Percentiles rank a stretch among this genome's conserved stretches.
phyloP scores from a whole-genome alignment of 2,888 invertebrate genomes.

The Lutraria lutraria region DNA sequence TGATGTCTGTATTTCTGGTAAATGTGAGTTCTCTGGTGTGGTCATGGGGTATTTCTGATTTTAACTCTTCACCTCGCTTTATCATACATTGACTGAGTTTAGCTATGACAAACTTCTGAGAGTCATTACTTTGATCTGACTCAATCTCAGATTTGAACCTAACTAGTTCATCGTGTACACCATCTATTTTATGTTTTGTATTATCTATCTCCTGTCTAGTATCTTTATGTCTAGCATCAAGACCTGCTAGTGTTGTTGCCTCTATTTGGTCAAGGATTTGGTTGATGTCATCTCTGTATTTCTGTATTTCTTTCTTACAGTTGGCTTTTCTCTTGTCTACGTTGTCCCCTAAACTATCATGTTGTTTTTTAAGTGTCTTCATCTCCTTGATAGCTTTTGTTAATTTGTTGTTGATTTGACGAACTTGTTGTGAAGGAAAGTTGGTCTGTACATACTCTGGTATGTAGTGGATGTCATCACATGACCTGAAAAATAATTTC shows the following conservation, averaged over 20 bases:
- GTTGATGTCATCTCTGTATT: slow-evolving; percentile 1
- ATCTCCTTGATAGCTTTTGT: background rate
- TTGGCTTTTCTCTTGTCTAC: background rate
- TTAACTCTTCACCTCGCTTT: background rate
- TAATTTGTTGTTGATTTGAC: background rate
- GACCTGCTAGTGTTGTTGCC: background rate
- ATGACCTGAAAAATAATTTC: slow-evolving; percentile 5
- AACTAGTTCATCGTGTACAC: background rate
- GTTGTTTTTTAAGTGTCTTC: background rate
- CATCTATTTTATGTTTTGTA: background rate
- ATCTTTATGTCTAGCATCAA: background rate
- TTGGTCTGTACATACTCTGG: slow-evolving; percentile 18
- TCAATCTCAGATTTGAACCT: background rate
- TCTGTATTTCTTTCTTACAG: background rate
- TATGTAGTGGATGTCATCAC: slow-evolving; percentile 3
- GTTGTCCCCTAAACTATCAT: background rate
- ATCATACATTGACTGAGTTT: background rate
- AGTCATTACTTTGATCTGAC: background rate
- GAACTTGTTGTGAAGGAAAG: background rate
- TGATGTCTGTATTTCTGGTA: background rate
- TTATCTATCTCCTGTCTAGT: background rate
- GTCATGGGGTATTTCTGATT: background rate
- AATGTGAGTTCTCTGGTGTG: background rate
- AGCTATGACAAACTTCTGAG: slow-evolving; percentile 10
- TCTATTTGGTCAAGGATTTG: slow-evolving; percentile 14